Conservation (phyloP, 2,113 vertebrate species). For the Cyanoderma ruficeps region DNA sequence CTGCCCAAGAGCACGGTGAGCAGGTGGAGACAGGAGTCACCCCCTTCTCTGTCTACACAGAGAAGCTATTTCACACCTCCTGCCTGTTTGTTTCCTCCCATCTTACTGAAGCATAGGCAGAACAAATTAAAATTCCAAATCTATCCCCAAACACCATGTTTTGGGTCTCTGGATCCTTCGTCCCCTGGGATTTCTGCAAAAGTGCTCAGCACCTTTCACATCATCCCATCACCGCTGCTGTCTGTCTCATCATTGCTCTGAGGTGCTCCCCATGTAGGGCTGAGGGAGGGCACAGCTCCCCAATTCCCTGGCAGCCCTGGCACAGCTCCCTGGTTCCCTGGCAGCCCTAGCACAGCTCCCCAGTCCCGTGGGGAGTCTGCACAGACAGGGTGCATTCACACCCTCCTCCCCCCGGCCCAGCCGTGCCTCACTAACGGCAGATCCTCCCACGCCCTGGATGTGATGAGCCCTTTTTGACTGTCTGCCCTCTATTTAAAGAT, state of each 20-base stretch:
- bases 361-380: neutral
- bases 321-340: neutral
- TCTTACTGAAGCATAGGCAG: neutral
- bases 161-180: neutral
- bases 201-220: neutral
- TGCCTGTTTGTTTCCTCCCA: neutral
- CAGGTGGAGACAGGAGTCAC: neutral
- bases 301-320: neutral
- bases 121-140: neutral
- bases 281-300: neutral
- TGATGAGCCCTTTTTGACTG: conserved; percentile 1
- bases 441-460: neutral
- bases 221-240: neutral
- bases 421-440: fast-evolving
- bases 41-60: neutral
- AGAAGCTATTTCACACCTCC: neutral
- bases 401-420: neutral
- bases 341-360: neutral
- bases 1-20: neutral
- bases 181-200: neutral
- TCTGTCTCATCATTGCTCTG: neutral
- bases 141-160: neutral
- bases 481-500: conserved; percentile 44
- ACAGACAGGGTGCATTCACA: neutral
- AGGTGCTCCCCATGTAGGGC: neutral